Percentiles rank a stretch among this genome's conserved stretches.
These are phyloP conservation scores for Hydraecia micacea DNA, from an alignment of 2,888 invertebrate genomes.

Conservation along the genomic window DNA sequence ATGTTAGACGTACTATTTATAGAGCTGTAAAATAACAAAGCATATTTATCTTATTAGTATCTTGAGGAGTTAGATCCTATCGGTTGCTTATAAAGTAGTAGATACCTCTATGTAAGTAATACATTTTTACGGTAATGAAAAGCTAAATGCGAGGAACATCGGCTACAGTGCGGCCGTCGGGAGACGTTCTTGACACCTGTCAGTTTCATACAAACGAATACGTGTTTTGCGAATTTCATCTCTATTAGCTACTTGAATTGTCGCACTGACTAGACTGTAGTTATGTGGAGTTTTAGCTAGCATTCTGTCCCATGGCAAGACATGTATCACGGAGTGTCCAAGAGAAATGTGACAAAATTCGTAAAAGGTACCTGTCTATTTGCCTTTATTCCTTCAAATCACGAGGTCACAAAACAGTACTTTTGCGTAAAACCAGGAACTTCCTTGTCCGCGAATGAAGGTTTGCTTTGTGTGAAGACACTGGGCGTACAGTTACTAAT, in stretches of 20 bases:
- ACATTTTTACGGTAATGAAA: conserved; percentile 5
- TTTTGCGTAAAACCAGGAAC: conserved; percentile 33
- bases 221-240: background rate
- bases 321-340: background rate
- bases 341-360: background rate
- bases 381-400: background rate
- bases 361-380: background rate
- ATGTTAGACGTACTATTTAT: conserved; percentile 30
- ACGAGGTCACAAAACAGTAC: conserved; percentile 14
- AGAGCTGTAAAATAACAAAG: conserved; percentile 35
- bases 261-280: background rate
- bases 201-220: background rate
- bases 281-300: background rate
- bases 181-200: background rate
- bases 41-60: conserved; percentile 28
- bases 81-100: conserved; percentile 1
- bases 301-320: background rate
- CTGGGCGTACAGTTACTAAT: conserved; percentile 46
- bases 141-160: background rate
- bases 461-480: conserved; percentile 44
- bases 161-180: too few relatives aligned
- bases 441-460: conserved; percentile 13
- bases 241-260: background rate
- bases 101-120: background rate
- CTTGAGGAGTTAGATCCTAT: conserved; percentile 35